phyloP scores from a whole-genome alignment of 2,113 vertebrate species.

The Bagarius yarrelli region DNA sequence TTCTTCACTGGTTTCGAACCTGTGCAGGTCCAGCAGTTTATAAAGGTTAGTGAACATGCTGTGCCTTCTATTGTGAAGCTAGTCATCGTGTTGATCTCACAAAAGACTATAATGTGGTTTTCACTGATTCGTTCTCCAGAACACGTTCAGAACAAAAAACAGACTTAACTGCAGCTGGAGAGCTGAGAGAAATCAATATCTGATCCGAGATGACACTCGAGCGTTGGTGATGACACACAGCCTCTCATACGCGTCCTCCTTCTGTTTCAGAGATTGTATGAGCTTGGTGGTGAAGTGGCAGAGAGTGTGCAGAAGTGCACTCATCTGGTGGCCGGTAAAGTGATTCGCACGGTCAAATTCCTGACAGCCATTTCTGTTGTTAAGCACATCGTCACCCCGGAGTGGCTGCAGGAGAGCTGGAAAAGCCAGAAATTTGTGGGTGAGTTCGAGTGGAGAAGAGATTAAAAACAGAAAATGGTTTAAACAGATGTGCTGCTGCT shows the following conservation, averaged over 20 bases:
- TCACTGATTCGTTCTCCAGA: slow-evolving; percentile 5
- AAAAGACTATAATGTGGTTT: neutral
- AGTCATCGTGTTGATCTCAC: neutral
- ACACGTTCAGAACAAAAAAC: slow-evolving; percentile 8
- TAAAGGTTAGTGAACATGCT: slow-evolving; percentile 78
- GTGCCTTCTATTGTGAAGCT: neutral
- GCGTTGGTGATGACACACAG: slow-evolving; percentile 4
- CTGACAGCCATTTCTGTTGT: slow-evolving; percentile 91
- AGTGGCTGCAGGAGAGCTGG: slow-evolving; percentile 96
- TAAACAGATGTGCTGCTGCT: neutral
- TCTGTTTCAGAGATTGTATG: slow-evolving; percentile 80
- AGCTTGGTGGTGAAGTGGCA: slow-evolving; percentile 88
- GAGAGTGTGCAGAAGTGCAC: slow-evolving; percentile 87
- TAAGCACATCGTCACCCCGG: slow-evolving; percentile 88
- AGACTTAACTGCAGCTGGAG: slow-evolving; percentile 7
- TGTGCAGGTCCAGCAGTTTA: slow-evolving; percentile 84
- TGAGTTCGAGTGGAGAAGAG: slow-evolving; percentile 50
- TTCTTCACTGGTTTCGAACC: slow-evolving; percentile 96
- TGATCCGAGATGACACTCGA: slow-evolving; percentile 23
- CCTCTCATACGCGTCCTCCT: neutral
- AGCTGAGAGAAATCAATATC: slow-evolving; percentile 32
- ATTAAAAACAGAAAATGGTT: neutral
- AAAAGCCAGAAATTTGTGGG: slow-evolving; percentile 88
- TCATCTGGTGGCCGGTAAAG: slow-evolving; percentile 89
- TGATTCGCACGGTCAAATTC: slow-evolving; percentile 95